Conservation (phyloP, 1,140 invertebrate species). For the Sipha flava region DNA sequence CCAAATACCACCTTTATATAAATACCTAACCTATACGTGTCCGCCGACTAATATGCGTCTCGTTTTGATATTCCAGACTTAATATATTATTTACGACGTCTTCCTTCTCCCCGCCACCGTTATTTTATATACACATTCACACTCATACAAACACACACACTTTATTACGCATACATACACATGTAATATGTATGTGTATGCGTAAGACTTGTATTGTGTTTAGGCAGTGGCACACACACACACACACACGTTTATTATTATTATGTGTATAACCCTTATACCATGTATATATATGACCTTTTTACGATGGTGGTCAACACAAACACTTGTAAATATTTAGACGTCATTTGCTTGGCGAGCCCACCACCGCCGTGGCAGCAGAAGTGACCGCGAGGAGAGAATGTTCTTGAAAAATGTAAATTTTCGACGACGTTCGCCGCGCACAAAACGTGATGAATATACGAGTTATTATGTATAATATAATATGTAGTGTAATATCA, state of each 20-base stretch:
- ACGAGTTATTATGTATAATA: too few species aligned
- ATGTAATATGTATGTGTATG: not conserved
- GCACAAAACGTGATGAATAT: not conserved
- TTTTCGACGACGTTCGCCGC: not conserved
- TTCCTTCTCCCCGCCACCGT: not conserved
- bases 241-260: too few species aligned
- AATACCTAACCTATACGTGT: too few species aligned
- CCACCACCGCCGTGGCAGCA: not conserved
- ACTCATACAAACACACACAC: not conserved
- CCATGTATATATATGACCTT: not conserved
- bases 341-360: not conserved
- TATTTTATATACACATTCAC: not conserved
- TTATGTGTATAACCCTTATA: too few species aligned
- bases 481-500: too few species aligned
- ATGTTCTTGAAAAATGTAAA: not conserved
- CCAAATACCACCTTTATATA: too few species aligned
- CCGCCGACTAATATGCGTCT: too few species aligned
- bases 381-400: not conserved
- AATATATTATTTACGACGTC: not conserved
- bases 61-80: too few species aligned
- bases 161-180: not conserved
- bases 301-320: not conserved
- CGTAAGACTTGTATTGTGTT: too few species aligned
- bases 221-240: too few species aligned
- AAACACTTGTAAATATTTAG: conserved; percentile 15